phyloP scores from a whole-genome alignment of 2,797 vertebrate species.

The Labroides dimidiatus region DNA sequence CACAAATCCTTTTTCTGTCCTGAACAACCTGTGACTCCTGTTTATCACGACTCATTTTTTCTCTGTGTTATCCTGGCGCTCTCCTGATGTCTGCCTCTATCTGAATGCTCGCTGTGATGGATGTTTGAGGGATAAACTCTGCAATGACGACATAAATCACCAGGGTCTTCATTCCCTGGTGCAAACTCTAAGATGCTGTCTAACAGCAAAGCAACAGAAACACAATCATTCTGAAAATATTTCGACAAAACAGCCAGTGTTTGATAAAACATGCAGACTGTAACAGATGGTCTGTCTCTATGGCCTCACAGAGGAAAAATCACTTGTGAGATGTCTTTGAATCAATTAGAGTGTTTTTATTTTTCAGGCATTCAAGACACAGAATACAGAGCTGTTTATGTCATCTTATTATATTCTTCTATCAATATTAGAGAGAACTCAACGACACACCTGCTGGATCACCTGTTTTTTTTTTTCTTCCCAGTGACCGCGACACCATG shows the following conservation, averaged over 20 bases:
- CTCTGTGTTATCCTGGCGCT: neutral
- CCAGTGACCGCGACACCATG: too few relatives aligned
- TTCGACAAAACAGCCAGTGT: neutral
- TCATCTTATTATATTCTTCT: too few relatives aligned
- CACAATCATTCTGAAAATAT: neutral
- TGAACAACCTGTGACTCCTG: conserved; percentile 23
- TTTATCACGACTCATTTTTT: conserved; percentile 25
- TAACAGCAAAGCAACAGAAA: neutral
- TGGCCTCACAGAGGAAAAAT: conserved; percentile 9
- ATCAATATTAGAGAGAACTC: too few relatives aligned
- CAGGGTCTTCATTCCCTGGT: neutral
- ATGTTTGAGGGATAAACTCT: conserved; percentile 20
- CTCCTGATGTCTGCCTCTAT: conserved; percentile 19
- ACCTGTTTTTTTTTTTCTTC: too few relatives aligned
- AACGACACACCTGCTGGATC: too few relatives aligned
- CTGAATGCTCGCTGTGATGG: conserved; percentile 25
- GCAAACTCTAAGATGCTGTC: conserved; percentile 5
- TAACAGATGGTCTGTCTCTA: conserved; percentile 15
- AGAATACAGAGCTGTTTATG: too few relatives aligned
- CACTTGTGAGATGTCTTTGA: conserved; percentile 2
- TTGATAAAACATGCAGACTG: neutral
- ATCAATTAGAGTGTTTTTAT: conserved; percentile 27
- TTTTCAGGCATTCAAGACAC: too few relatives aligned
- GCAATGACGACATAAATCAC: conserved; percentile 25
- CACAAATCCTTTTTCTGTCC: conserved; percentile 19